Percentiles rank a stretch among this genome's conserved stretches.
These are phyloP conservation scores for Gisinianus flammeolus DNA, from an alignment of 2,888 invertebrate genomes.

Conservation along the genomic window DNA sequence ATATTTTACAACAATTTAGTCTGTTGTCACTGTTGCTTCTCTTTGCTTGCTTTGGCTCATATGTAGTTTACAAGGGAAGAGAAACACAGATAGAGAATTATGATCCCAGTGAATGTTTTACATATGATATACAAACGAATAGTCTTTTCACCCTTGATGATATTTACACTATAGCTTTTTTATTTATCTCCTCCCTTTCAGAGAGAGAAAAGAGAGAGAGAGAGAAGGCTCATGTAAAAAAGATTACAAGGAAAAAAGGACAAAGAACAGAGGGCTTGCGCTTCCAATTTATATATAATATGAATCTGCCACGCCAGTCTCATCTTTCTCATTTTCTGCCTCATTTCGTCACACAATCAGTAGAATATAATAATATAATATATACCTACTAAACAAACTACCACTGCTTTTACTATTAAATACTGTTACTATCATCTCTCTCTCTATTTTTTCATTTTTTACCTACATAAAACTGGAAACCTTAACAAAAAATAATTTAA, in stretches of 20 bases:
- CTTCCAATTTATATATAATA: slow-evolving; percentile 26
- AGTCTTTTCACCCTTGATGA: slow-evolving; percentile 32
- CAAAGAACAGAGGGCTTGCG: slow-evolving; percentile 15
- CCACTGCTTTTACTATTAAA: not conserved
- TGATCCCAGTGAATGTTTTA: not conserved
- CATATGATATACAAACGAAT: not conserved
- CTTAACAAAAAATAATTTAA: not conserved
- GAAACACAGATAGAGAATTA: no score
- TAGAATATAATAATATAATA: not conserved
- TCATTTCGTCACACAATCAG: slow-evolving; percentile 25
- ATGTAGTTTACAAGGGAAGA: no score
- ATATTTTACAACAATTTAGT: no score
- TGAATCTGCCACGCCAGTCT: slow-evolving; percentile 29
- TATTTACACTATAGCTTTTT: slow-evolving; percentile 20
- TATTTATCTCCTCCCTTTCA: slow-evolving; percentile 35
- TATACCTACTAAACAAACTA: not conserved
- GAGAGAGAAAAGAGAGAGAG: not conserved
- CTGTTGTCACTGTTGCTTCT: no score
- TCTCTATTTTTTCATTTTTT: not conserved
- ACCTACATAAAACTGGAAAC: not conserved
- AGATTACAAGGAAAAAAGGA: slow-evolving; percentile 10
- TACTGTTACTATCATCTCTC: not conserved
- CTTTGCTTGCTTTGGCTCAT: no score
- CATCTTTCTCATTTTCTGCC: slow-evolving; percentile 26
- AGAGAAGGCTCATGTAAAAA: slow-evolving; percentile 14